Conservation (phyloP, 1,140 invertebrate species). For the Ips typographus region DNA sequence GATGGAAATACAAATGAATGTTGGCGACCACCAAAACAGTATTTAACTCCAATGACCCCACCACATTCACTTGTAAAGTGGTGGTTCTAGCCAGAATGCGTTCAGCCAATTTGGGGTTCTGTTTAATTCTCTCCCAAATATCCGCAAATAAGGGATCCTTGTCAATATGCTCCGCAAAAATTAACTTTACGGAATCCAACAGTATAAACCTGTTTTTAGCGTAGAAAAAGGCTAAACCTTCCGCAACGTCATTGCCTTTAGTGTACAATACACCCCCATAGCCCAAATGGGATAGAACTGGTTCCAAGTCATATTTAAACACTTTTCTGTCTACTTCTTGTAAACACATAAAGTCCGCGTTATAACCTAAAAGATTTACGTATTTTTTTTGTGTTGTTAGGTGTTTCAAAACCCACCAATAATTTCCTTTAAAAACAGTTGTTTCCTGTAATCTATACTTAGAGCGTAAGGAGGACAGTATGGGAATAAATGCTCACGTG, state of each 20-base stretch:
- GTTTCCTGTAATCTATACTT: conserved; percentile 83
- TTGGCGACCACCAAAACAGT: conserved; percentile 77
- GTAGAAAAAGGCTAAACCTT: conserved; percentile 82
- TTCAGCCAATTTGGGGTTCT: conserved; percentile 62
- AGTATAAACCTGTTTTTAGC: conserved; percentile 63
- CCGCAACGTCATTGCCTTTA: conserved; percentile 73
- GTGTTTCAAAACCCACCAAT: conserved; percentile 57
- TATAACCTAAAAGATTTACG: conserved; percentile 65
- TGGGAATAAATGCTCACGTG: conserved; percentile 71
- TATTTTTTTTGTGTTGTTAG: not conserved
- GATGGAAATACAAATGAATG: conserved; percentile 93
- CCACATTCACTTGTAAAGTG: conserved; percentile 61
- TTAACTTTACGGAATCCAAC: conserved; percentile 39
- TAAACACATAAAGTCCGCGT: conserved; percentile 85
- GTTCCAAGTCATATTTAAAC: conserved; percentile 70
- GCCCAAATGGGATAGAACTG: conserved; percentile 59
- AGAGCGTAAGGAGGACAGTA: conserved; percentile 83
- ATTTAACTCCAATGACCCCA: conserved; percentile 64
- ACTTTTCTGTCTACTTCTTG: conserved; percentile 90
- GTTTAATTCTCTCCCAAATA: conserved; percentile 64
- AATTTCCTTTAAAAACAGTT: conserved; percentile 82
- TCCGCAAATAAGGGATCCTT: conserved; percentile 58
- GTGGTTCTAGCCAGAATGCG: conserved; percentile 66
- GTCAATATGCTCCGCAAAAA: conserved; percentile 58
- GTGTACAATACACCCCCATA: conserved; percentile 64